Evolutionary conservation across 2,888 invertebrate species (phyloP).

Genomic region (Petrolisthes cinctipes): DNA sequence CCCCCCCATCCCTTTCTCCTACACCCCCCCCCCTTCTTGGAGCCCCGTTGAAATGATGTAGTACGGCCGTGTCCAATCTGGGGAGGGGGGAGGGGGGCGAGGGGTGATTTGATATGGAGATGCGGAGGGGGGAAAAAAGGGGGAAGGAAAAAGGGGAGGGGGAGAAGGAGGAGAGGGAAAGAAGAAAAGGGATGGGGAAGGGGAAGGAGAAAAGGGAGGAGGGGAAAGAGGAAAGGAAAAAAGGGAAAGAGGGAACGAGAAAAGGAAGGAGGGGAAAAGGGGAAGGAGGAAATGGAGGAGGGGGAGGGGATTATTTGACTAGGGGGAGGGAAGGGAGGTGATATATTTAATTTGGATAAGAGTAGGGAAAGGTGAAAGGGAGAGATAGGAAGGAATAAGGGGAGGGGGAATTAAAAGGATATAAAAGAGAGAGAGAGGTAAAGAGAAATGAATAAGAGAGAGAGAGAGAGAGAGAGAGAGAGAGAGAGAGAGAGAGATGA

Average conservation of each 20-base stretch:
- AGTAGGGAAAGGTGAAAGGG: background rate
- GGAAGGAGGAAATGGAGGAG: background rate
- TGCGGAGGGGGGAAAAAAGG: background rate
- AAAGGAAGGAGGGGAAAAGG: background rate
- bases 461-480: too few species aligned
- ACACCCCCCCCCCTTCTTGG: background rate
- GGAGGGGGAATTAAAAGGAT: slow-evolving; percentile 6
- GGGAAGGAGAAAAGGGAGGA: background rate
- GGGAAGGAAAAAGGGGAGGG: background rate
- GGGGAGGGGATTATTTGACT: background rate
- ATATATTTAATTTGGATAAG: too few species aligned
- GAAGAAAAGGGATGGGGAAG: background rate
- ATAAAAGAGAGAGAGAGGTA: background rate
- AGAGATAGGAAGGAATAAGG: background rate
- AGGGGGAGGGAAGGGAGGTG: background rate
- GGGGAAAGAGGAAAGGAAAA: background rate
- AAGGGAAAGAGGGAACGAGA: background rate
- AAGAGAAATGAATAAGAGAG: background rate
- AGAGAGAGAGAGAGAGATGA: too few species aligned
- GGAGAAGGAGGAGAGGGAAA: background rate
- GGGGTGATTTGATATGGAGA: slow-evolving; percentile 3
- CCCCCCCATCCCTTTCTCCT: background rate
- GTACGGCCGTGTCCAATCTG: slow-evolving; percentile 33
- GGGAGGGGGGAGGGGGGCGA: background rate
- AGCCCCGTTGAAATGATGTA: slow-evolving; percentile 49